These are phyloP conservation scores for Scaptomyza caliginosa DNA, from an alignment of 2,888 invertebrate species.

Conservation along the genomic window DNA sequence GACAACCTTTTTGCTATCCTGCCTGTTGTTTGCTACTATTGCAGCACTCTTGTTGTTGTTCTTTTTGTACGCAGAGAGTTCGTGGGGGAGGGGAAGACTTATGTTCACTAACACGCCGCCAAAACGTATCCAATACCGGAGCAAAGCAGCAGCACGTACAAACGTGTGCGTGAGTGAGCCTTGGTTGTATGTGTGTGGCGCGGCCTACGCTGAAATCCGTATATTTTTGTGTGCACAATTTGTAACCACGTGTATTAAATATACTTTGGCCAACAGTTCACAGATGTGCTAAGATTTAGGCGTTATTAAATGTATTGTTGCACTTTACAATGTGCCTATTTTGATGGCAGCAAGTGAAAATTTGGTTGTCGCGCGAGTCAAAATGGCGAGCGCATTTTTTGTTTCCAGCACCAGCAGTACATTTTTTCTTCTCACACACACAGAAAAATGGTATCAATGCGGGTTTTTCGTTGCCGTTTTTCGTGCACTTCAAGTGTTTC, in stretches of 20 bases:
- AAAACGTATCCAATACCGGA: conserved; percentile 44
- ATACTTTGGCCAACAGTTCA: conserved; percentile 31
- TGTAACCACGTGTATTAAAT: conserved; percentile 62
- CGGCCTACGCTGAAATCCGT: conserved; percentile 49
- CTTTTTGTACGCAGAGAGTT: not conserved
- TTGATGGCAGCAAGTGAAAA: conserved; percentile 56
- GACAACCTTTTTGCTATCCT: conserved; percentile 1
- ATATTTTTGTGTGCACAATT: conserved; percentile 52
- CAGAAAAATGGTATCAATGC: conserved; percentile 63
- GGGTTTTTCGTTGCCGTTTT: conserved; percentile 74
- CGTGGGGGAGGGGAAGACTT: not conserved
- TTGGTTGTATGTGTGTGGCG: conserved; percentile 44
- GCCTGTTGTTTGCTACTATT: too few relatives aligned
- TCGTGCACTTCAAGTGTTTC: conserved; percentile 56
- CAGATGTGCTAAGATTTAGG: conserved; percentile 11
- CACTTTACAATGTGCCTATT: conserved; percentile 25
- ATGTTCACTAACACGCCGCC: conserved; percentile 50
- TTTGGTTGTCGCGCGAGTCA: conserved; percentile 72
- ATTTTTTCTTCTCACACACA: conserved; percentile 72
- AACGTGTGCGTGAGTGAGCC: conserved; percentile 34
- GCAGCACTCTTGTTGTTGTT: not conserved
- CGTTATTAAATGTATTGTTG: conserved; percentile 20
- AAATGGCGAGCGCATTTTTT: conserved; percentile 82
- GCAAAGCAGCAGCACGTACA: conserved; percentile 9
- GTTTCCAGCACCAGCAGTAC: conserved; percentile 77